Evolutionary conservation across 2,113 vertebrate genomes (phyloP), one percentile per base, ranked within the genome.

Genomic region (Zosterops lateralis): DNA sequence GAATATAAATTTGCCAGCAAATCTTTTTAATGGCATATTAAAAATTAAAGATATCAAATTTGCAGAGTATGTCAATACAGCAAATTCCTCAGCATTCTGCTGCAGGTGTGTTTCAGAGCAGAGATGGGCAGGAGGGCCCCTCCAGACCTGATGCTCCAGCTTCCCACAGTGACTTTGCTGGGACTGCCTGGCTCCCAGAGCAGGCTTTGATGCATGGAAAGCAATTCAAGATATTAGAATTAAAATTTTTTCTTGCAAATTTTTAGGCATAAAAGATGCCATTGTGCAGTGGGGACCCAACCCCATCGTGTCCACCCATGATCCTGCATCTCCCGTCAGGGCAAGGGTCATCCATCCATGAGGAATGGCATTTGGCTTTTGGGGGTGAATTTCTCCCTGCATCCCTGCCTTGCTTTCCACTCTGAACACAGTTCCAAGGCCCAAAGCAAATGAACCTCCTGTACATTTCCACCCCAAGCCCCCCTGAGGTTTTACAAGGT

Each of bases 281-380:
- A 4, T 3, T 36, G 24, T 20, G 12, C 65, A 5, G 21, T 1
- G 12, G n/a, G 24, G 53, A 20, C 32, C 8, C 2, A 20, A 5
- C 4, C 5, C 62, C 76, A 7, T 36, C 0, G 0, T 10, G 32
- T 42, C 44, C 58, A 48, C 18, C 51, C 2, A 0, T 28, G 58
- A 2, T 19, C 85, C 88, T 65, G 60, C 42, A 61, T 75, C 57
- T 86, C 90, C 60, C 9, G 1, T 50, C 53, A 38, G 57, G 57
- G 50, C 61, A 44, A 28, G 53, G 90, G n/a, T 51, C 68, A 58
- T 53, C 64, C 72, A 66, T 53, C 68, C 7, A 0, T 9, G 31
- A 38, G 57, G 57, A 84, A 18, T 2, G 10, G 61, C 26, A 12
- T 56, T 87, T 29, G 53, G 24, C 42, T 72, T 81, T 42, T 58